Conservation (phyloP, 2,888 invertebrate genomes). For the Drosophila melanosoma region DNA sequence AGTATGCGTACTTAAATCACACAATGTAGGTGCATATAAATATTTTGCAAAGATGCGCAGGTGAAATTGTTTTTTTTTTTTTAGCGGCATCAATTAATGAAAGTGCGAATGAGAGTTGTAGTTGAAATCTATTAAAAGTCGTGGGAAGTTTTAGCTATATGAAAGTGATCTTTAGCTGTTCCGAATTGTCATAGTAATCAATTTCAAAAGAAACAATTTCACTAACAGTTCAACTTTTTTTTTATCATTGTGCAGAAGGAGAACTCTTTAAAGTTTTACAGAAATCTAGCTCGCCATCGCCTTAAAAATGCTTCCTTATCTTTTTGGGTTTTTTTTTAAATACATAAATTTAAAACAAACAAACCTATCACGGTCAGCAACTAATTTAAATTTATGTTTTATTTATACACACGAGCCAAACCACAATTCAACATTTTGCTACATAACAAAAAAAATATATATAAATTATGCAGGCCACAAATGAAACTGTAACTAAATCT, state of each 20-base stretch:
- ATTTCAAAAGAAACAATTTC: not conserved
- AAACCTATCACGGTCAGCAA: slow-evolving; percentile 50
- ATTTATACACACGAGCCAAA: not conserved
- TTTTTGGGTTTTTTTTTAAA: not conserved
- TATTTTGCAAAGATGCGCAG: slow-evolving; percentile 25
- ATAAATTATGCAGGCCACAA: not conserved
- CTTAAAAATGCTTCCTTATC: not conserved
- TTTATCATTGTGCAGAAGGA: not conserved
- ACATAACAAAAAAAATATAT: not conserved
- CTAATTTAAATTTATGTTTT: slow-evolving; percentile 54
- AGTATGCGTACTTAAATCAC: not conserved
- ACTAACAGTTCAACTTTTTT: not conserved
- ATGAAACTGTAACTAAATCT: not conserved
- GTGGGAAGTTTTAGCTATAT: slow-evolving; percentile 33
- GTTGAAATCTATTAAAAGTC: not conserved
- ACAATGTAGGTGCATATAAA: slow-evolving; percentile 4
- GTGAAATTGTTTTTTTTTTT: slow-evolving; percentile 34
- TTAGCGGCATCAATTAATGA: slow-evolving; percentile 36
- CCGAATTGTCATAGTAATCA: not conserved
- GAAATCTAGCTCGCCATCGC: not conserved
- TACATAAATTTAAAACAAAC: not conserved
- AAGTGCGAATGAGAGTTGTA: slow-evolving; percentile 36
- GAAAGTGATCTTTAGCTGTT: not conserved
- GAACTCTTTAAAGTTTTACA: not conserved
- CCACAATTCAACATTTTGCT: not conserved